These are phyloP conservation scores for Leptobrachium leishanense DNA, from an alignment of 2,113 vertebrate species.

Conservation along the genomic window DNA sequence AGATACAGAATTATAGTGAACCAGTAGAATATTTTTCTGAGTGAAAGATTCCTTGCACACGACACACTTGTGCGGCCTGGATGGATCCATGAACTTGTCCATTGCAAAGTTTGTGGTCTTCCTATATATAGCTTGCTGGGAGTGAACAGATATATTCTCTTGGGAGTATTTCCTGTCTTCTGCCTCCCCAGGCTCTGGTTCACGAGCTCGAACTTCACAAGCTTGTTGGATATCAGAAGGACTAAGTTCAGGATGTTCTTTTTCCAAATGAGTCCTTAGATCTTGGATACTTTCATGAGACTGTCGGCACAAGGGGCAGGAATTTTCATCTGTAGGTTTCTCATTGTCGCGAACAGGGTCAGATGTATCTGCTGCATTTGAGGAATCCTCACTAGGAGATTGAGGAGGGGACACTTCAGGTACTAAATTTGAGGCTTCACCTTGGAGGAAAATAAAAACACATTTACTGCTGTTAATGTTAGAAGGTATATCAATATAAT, in stretches of 20 bases:
- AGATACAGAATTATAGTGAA: conserved; percentile 85
- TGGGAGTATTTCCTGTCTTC: conserved; percentile 16
- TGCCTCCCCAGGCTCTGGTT: conserved; percentile 7
- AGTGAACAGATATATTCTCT: conserved; percentile 15
- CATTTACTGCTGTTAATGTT: not conserved
- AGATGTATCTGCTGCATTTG: conserved; percentile 32
- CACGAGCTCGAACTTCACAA: conserved; percentile 18
- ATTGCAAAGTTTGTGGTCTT: conserved; percentile 69
- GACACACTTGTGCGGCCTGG: conserved; percentile 80
- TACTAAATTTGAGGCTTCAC: conserved; percentile 45
- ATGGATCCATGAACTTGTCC: conserved; percentile 68
- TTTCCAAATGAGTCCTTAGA: conserved; percentile 29
- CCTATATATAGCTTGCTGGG: conserved; percentile 59
- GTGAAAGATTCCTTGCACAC: conserved; percentile 85
- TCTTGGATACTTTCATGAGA: conserved; percentile 25
- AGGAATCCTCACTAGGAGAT: conserved; percentile 44
- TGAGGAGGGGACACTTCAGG: conserved; percentile 52
- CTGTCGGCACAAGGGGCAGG: conserved; percentile 44
- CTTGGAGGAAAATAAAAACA: conserved; percentile 32
- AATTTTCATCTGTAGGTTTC: conserved; percentile 46
- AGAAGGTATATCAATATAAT: not conserved
- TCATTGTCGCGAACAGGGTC: conserved; percentile 49
- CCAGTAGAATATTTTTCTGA: conserved; percentile 79
- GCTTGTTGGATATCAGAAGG: conserved; percentile 42
- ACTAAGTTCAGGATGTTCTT: conserved; percentile 37